Base-by-base conservation (phyloP, 2,113 vertebrate genomes). In the Notothenia coriiceps region DNA sequence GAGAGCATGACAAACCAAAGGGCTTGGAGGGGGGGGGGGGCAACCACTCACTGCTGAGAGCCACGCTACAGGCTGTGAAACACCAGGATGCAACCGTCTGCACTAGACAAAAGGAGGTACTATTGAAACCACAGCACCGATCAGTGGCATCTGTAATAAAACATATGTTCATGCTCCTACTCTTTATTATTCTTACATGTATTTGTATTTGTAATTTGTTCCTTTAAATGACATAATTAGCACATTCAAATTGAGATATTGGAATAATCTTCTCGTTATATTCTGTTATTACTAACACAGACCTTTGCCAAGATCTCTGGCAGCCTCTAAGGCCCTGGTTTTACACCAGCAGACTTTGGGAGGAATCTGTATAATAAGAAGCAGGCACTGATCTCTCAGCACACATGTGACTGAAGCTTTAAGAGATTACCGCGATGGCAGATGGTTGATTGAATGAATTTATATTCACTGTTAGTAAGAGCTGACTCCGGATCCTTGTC, bases 81-180 rank as follows among this genome's bases (percentile, higher is more conserved):
- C 83, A 77, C 46, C 54, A 82, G 56, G 14, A 55, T 82, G 76
- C 77, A 87, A 78, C 80, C 87, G 86, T 87, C 89, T 79, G 50
- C 74, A 63, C 66, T 11, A 43, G 43, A 83, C 77, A 64, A 75
- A 73, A 75, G 29, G 17, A 64, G 11, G 46, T n/a, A 29, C 44
- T 14, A 40, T 40, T 40, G 1, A 40, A 40, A 40, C 35, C 35
- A 40, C 35, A 40, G 35, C 35, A 40, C 1, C 35, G 6, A 40
- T 40, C 35, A 40, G 35, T 40, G 35, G 35, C 35, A 40, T 40
- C 77, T n/a, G 0, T 43, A 80, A 63, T 69, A 73, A 80, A 74
- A 44, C 76, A 63, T n/a, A 60, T 55, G 6, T 54, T 75, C 46
- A 14, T 49, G 50, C 49, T 72, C 3, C 33, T 29, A 29, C 29